Base-by-base conservation (phyloP, 2,797 vertebrate species). In the Enteromius treurensis region DNA sequence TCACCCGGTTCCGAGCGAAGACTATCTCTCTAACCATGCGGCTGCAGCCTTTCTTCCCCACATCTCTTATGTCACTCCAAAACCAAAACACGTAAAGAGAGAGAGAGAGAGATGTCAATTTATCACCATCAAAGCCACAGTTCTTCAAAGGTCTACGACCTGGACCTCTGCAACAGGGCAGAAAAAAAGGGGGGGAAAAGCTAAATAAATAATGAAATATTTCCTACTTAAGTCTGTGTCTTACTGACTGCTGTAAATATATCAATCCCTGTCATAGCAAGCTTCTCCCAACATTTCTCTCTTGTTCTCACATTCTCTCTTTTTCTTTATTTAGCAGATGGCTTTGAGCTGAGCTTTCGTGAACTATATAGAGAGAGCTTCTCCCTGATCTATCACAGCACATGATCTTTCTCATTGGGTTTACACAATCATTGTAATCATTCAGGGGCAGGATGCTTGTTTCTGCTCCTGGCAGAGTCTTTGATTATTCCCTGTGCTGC, bases 101-200 rank as follows among this genome's bases (percentile, higher is more conserved):
- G 11, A 84, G 32, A 65, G 58, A 83, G 51, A 74, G 76, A 74
- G 67, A 71, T 88, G 29, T 84, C 79, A 88, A 88, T 86, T 77
- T 74, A 75, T 85, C 89, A 82, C 85, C 86, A 89, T 91, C 91
- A 92, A 90, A 91, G 90, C 84, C 21, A 40, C 51, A 23, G 5
- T 75, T 84, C 89, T 90, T 92, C 91, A 92, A 91, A 92, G 90
- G 83, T 90, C 87, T 84, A 85, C 85, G 86, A 87, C 77, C 82
- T 65, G 80, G 87, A 87, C 81, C 84, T 85, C 81, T 55, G 84
- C 45, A 49, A 80, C 58, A 85, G 70, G 73, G 64, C 32, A 68
- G 69, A 64, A 77, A 70, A 47, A 77, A 34, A 34, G n/a, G n/a
- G n/a, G n/a, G n/a, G n/a, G n/a, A 40, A 67, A 78, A 79, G 17